phyloP scores from a whole-genome alignment of 2,888 invertebrate species.

The Heliconius cydno region DNA sequence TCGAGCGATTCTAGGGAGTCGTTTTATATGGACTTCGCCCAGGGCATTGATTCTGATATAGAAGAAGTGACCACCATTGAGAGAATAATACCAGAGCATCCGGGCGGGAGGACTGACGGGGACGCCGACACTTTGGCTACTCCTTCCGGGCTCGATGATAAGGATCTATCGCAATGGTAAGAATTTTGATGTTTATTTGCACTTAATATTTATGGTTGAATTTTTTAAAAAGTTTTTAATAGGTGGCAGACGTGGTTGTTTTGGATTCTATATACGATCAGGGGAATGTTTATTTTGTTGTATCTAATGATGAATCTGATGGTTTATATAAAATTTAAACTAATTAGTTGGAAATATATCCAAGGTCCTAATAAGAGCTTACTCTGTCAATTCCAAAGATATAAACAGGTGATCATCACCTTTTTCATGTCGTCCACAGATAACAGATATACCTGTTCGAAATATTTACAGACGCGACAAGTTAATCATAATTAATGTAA shows the following conservation, averaged over 20 bases:
- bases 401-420: background rate
- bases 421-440: constrained; percentile 2
- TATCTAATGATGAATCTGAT: background rate
- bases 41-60: constrained; percentile 94
- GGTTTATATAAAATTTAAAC: no score
- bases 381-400: background rate
- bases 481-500: background rate
- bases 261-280: no score
- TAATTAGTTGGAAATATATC: background rate
- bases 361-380: background rate
- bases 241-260: no score
- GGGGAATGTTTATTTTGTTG: background rate
- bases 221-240: no score
- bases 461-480: background rate
- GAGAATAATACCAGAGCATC: constrained; percentile 81
- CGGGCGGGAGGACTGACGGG: constrained; percentile 73
- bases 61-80: constrained; percentile 91
- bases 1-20: constrained; percentile 94
- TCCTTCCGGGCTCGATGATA: constrained; percentile 79
- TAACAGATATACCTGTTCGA: background rate
- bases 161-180: constrained; percentile 78
- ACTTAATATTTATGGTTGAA: no score
- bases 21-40: constrained; percentile 95
- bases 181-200: constrained; percentile 43
- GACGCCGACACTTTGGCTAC: constrained; percentile 79